Evolutionary conservation across 2,113 vertebrate species (phyloP), one percentile per base, ranked within the genome.

Genomic region (Hemibagrus wyckioides): DNA sequence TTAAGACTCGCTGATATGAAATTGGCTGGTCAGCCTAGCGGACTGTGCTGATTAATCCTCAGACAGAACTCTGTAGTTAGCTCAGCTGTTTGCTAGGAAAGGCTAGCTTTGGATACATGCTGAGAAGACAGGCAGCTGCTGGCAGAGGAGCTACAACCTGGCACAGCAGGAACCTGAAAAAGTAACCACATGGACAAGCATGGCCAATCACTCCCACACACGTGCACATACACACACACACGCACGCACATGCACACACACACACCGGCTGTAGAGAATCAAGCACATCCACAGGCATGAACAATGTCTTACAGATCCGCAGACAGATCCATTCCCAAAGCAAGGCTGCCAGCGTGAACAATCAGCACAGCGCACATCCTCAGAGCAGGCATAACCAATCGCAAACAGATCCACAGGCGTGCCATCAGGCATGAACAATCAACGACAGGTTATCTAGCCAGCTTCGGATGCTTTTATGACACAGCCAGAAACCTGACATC

Each of bases 161-260:
- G 89, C 87, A 84, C 92, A 93, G 92, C 88, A 90, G 92, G 92
- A 91, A 85, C 83, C 83, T 87, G 90, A 30, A 88, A 90, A 92
- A 90, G 88, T 92, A 92, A 92, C 91, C 91, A 90, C 92, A 93
- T 90, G 87, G 85, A 92, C 89, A 91, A 89, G 88, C 92, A 89
- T 91, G 86, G 89, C 91, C 82, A 90, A 92, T 92, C 89, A 89
- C 85, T 92, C 82, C 87, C 91, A 92, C 88, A 91, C 86, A 90
- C 81, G 61, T 57, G 82, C 89, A 86, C 89, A 86, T 90, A 92
- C 91, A 48, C 36, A 92, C 90, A 90, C 91, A 88, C 88, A 85
- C 79, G 75, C 33, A 71, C 56, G 65, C 83, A 80, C 85, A 83
- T 73, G 84, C 92, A 63, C 71, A 21, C 83, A 92, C 90, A 89